Evolutionary conservation across 2,888 invertebrate species (phyloP), one percentile per base, ranked within the genome.

Genomic region (Eupithecia tripunctaria): DNA sequence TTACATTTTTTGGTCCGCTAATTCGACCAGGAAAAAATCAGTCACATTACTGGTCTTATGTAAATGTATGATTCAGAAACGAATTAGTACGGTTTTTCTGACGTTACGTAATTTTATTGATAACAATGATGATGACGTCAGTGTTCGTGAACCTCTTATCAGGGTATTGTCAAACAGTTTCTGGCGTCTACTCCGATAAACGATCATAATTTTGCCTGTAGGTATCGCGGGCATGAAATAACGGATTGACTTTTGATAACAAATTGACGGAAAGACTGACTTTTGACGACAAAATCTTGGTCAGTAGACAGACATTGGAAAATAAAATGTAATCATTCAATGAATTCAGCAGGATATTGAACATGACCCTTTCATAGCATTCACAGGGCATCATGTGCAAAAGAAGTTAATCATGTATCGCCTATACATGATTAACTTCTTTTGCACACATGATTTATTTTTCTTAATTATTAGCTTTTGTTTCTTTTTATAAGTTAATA

Each of bases 21-120:
- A 84, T 84, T 81, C 82, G 81, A 74, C 69, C 63, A 70, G 68
- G 81, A 84, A 84, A 81, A 80, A 83, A 80, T 73, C 82, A 74
- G 76, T 82, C 70, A 67, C 78, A 80, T 76, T 73, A 70, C 41
- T 75, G 68, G 71, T 74, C 68, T 71, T 76, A 69, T 64, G 64
- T 38, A 64, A 38, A 41, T 63, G 70, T 76, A 80, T 85, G 85
- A 84, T 79, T 85, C 84, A 84, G 79, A 79, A 41, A 70, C 71
- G 73, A 76, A 73, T 71, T 76, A 71, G 66, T 72, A 68, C 66
- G 59, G 72, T 76, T 76, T 77, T 77, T 73, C 63, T 56, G 59
- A 32, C 71, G 65, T 78, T 67, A 78, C 76, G 76, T 76, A 43
- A 77, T 73, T 59, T 51, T 25, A 25, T 62, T 63, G 41, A 63